phyloP scores from a whole-genome alignment of 1,140 invertebrate genomes.

The Agrypnia vestita region DNA sequence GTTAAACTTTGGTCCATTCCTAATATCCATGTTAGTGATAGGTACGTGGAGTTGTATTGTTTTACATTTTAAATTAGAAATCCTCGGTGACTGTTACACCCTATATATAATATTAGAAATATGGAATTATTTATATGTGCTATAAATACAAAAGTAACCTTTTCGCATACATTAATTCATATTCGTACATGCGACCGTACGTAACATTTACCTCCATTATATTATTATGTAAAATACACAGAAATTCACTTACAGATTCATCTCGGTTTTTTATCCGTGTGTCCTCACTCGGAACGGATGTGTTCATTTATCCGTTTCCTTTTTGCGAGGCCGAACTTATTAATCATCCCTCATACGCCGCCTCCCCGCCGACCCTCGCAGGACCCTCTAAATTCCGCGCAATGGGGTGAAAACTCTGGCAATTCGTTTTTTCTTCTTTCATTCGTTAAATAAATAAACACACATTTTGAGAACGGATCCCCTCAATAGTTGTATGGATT shows the following conservation, averaged over 20 bases:
- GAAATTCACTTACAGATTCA: conserved; percentile 23
- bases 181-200: not conserved
- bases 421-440: conserved; percentile 55
- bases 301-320: conserved; percentile 57
- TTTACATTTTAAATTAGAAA: too few species aligned
- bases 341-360: conserved; percentile 57
- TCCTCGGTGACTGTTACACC: too few species aligned
- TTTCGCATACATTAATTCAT: too few species aligned
- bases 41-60: too few species aligned
- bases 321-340: conserved; percentile 49
- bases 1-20: too few species aligned
- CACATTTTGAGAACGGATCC: not conserved
- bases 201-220: not conserved
- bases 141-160: too few species aligned
- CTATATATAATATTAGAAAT: too few species aligned
- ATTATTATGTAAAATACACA: conserved; percentile 25
- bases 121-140: too few species aligned
- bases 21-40: too few species aligned
- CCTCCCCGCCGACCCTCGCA: conserved; percentile 26
- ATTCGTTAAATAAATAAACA: conserved; percentile 57
- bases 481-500: not conserved
- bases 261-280: conserved; percentile 38
- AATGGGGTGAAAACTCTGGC: conserved; percentile 58
- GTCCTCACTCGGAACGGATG: conserved; percentile 45
- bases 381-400: conserved; percentile 57